Conservation (phyloP, 2,888 invertebrate species). For the Tenthredo livida region DNA sequence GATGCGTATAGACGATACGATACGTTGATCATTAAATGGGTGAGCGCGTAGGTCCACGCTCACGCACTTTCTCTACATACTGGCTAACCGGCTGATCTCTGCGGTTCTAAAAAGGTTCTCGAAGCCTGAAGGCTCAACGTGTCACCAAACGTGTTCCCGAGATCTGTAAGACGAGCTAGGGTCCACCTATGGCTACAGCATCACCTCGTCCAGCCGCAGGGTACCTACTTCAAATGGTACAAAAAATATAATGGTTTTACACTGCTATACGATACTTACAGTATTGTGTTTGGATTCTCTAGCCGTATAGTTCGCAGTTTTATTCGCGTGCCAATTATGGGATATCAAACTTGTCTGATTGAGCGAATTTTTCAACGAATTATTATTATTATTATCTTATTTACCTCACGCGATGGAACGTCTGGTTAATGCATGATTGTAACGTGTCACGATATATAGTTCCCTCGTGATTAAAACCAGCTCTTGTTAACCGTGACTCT, state of each 20-base stretch:
- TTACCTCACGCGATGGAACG: constrained; percentile 27
- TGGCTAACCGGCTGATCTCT: background rate
- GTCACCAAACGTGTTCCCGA: constrained; percentile 75
- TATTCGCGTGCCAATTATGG: constrained; percentile 32
- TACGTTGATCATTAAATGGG: constrained; percentile 42
- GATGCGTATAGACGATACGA: constrained; percentile 23
- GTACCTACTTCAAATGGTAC: background rate
- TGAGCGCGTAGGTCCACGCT: constrained; percentile 57
- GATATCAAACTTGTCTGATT: background rate
- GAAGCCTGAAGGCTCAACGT: constrained; percentile 67
- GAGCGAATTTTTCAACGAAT: constrained; percentile 15
- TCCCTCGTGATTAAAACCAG: constrained; percentile 41
- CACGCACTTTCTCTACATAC: constrained; percentile 67
- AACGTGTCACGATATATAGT: constrained; percentile 42
- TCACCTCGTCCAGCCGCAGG: background rate
- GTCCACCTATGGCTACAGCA: constrained; percentile 18
- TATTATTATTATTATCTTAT: background rate
- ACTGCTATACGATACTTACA: background rate
- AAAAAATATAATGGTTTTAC: background rate
- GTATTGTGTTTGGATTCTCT: background rate
- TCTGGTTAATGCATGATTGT: constrained; percentile 38
- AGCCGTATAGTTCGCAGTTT: background rate
- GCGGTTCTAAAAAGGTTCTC: constrained; percentile 9
- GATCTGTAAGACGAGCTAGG: constrained; percentile 1
- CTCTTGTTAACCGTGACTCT: constrained; percentile 44